phyloP scores from a whole-genome alignment of 2,797 vertebrate genomes.

The Spondyliosoma cantharus region DNA sequence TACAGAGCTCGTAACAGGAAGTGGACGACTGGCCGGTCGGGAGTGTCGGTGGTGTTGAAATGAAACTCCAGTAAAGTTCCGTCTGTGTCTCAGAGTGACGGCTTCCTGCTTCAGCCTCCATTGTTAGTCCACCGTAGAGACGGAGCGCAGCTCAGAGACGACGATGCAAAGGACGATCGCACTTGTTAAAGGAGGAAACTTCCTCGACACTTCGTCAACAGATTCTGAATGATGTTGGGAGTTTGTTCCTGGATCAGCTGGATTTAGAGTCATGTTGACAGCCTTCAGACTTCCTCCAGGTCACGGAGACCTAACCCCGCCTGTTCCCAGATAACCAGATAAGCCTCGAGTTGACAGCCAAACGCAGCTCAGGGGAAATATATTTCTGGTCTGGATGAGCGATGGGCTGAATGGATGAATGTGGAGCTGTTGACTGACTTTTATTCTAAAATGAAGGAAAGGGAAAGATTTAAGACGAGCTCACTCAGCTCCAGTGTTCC shows the following conservation, averaged over 20 bases:
- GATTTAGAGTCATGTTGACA: slow-evolving; percentile 47
- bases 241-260: not conserved
- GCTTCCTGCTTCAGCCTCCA: not conserved
- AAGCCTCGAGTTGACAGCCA: slow-evolving; percentile 35
- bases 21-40: too few relatives aligned
- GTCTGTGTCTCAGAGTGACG: not conserved
- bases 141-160: not conserved
- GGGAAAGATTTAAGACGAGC: not conserved
- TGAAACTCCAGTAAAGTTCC: not conserved
- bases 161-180: not conserved
- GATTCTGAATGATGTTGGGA: not conserved
- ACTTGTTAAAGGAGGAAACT: not conserved
- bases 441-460: slow-evolving; percentile 1
- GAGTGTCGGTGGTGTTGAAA: not conserved
- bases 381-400: slow-evolving; percentile 24
- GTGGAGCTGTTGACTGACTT: slow-evolving; percentile 5
- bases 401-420: slow-evolving; percentile 22
- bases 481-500: not conserved
- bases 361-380: slow-evolving; percentile 33
- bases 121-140: not conserved
- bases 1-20: too few relatives aligned
- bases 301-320: slow-evolving; percentile 37
- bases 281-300: slow-evolving; percentile 28
- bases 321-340: slow-evolving; percentile 28
- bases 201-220: not conserved